Evolutionary conservation across 2,797 vertebrate genomes (phyloP).

Genomic region (Bucorvus abyssinicus): DNA sequence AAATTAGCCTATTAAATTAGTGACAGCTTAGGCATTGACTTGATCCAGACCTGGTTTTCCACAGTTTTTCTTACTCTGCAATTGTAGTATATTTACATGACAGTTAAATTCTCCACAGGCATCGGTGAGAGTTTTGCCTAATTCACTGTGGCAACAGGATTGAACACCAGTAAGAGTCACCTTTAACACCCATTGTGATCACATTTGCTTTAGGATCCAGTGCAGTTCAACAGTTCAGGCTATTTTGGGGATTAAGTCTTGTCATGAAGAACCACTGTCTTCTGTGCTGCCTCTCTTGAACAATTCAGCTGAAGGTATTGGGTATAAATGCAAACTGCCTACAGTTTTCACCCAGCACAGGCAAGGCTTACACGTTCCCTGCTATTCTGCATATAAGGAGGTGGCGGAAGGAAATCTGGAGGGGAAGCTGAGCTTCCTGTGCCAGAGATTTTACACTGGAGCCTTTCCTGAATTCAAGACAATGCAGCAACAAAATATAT

Average conservation of each 20-base stretch:
- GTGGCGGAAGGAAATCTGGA: slow-evolving; percentile 61
- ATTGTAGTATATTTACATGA: neutral
- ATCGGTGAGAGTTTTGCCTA: neutral
- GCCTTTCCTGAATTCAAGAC: slow-evolving; percentile 42
- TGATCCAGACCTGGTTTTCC: neutral
- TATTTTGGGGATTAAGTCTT: neutral
- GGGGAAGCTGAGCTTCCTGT: slow-evolving; percentile 54
- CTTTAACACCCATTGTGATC: neutral
- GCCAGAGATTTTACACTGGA: slow-evolving; percentile 36
- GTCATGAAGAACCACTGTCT: neutral
- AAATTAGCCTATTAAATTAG: neutral
- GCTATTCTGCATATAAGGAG: neutral
- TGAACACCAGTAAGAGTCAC: neutral
- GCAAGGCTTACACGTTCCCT: neutral
- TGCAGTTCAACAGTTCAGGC: neutral
- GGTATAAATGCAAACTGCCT: neutral
- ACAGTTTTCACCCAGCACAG: neutral
- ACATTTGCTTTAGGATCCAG: neutral
- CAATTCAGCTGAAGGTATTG: neutral
- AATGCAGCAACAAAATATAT: neutral
- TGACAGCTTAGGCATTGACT: neutral
- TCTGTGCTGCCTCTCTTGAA: neutral
- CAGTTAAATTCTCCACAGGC: neutral
- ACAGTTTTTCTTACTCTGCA: neutral
- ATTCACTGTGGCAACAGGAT: neutral